Conservation (phyloP, 2,797 vertebrate genomes). For the Amphiprion clarkii region DNA sequence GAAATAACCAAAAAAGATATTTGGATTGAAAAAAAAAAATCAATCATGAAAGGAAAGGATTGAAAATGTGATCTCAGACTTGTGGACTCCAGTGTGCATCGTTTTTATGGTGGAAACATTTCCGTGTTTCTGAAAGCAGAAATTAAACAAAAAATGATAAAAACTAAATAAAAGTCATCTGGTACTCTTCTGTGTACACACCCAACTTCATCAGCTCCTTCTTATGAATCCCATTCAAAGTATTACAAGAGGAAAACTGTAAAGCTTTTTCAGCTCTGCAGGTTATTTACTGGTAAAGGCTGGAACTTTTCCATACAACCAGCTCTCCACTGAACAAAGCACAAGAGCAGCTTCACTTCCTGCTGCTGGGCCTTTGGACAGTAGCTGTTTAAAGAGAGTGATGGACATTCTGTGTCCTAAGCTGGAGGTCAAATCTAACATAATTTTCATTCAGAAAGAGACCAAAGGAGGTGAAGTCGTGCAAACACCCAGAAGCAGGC, state of each 20-base stretch:
- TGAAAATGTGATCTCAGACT: no score
- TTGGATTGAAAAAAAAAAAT: no score
- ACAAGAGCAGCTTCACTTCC: not conserved
- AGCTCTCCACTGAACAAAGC: no score
- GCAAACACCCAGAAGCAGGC: conserved; percentile 19
- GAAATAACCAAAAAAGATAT: no score
- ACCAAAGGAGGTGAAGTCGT: conserved; percentile 27
- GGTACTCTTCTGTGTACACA: no score
- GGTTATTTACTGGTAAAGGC: not conserved
- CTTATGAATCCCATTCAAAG: not conserved
- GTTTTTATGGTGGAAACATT: no score
- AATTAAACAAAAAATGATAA: no score
- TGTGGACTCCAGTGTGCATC: no score
- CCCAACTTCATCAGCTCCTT: not conserved
- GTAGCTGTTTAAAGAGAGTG: conserved; percentile 16
- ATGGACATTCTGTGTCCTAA: conserved; percentile 1
- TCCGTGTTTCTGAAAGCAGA: no score
- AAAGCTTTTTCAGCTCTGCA: not conserved
- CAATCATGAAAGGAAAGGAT: no score
- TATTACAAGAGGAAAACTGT: no score
- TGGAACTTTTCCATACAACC: not conserved
- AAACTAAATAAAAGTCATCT: no score
- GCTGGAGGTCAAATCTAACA: conserved; percentile 27
- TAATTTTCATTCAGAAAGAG: conserved; percentile 27
- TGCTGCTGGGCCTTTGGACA: conserved; percentile 26